Evolutionary conservation across 2,888 invertebrate species (phyloP), one percentile per base, ranked within the genome.

Genomic region (Anarsia innoxiella): DNA sequence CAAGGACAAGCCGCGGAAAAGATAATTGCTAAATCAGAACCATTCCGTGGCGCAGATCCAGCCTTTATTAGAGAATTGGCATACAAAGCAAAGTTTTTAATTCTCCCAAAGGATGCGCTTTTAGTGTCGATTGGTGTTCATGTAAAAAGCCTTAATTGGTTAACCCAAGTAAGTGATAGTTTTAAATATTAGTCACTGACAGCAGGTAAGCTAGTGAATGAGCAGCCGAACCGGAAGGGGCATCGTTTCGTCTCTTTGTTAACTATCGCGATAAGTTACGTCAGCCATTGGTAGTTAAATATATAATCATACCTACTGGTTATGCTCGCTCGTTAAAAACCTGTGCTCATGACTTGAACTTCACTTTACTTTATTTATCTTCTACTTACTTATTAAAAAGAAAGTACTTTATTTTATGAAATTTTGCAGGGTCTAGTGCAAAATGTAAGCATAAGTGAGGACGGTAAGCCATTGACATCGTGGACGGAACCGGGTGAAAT

Each of bases 1-100:
- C 78, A 78, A 27, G 79, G 76, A 2, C 66, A 75, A 49, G 51
- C 71, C 5, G 76, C 78, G 16, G 64, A 69, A 39, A 65, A 59
- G 12, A 52, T 74, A 12, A 77, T 79, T n/a, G 42, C 46, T 6
- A 44, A 61, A 29, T 75, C 73, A n/a, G 43, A 29, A 31, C 58
- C 62, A 1, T 78, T 79, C 41, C 15, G 15, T 3, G 40, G 51
- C 2, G 71, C 72, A 10, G 64, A 77, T 43, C 58, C 56, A 1
- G 37, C 45, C 1, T 51, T 79, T 12, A 49, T 78, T 25, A 65
- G 51, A 40, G 76, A 78, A 34, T 45, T 79, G 1, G 73, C 77
- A 3, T 56, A 58, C 41, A 51, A 51, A 36, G 57, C 64, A 0
- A 65, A 64, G 26, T 69, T 66, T 51, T 43, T 72, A 25, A 54